Conservation (phyloP, 1,140 invertebrate genomes). For the Cecropterus lyciades region DNA sequence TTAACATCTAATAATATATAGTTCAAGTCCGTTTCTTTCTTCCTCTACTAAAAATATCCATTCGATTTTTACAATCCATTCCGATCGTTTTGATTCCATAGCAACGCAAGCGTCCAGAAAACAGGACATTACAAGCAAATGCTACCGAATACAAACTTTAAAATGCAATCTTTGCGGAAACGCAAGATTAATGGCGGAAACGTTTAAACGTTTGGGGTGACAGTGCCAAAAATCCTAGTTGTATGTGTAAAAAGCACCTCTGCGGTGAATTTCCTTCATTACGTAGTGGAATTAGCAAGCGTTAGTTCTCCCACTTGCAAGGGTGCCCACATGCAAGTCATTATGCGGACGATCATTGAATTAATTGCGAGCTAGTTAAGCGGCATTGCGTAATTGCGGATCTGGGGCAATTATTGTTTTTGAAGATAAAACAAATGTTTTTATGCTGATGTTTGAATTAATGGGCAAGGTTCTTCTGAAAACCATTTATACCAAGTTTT, state of each 20-base stretch:
- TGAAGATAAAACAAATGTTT: not conserved
- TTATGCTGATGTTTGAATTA: too few species aligned
- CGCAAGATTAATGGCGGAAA: slow-evolving; percentile 73
- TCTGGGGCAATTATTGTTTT: not conserved
- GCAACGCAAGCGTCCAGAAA: slow-evolving; percentile 40
- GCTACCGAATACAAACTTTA: slow-evolving; percentile 70
- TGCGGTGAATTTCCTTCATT: slow-evolving; percentile 67
- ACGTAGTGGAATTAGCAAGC: slow-evolving; percentile 65
- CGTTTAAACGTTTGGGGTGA: slow-evolving; percentile 66
- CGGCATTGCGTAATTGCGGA: slow-evolving; percentile 19
- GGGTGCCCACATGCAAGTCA: slow-evolving; percentile 74
- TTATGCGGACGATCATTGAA: slow-evolving; percentile 65
- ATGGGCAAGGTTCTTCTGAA: too few species aligned
- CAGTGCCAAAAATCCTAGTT: slow-evolving; percentile 64
- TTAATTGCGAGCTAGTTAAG: slow-evolving; percentile 2
- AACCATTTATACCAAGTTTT: too few species aligned
- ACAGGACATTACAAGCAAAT: slow-evolving; percentile 69
- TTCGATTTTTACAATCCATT: slow-evolving; percentile 23
- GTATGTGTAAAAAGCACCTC: slow-evolving; percentile 59
- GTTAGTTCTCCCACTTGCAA: slow-evolving; percentile 61
- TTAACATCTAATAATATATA: too few species aligned
- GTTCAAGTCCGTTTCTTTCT: too few species aligned
- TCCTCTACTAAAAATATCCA: not conserved
- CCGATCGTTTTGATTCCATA: slow-evolving; percentile 53
- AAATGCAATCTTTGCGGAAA: slow-evolving; percentile 74